phyloP scores from a whole-genome alignment of 2,888 invertebrate species.

The Catocala nupta region DNA sequence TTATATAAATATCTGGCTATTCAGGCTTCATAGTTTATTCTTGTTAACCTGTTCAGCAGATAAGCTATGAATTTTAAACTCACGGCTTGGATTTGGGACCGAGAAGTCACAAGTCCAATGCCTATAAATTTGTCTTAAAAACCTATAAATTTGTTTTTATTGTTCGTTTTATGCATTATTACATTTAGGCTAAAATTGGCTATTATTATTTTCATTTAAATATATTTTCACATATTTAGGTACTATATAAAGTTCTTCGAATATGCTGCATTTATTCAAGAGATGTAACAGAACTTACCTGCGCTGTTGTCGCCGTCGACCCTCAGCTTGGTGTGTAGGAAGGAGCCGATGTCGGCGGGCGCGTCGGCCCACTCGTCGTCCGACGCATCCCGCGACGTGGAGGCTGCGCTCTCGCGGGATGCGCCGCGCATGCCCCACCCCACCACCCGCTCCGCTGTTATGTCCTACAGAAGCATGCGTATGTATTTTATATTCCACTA shows the following conservation, averaged over 20 bases:
- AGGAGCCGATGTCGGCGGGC: slow-evolving; percentile 81
- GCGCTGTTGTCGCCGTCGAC: slow-evolving; percentile 80
- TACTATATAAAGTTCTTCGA: too few relatives aligned
- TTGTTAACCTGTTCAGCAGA: too few relatives aligned
- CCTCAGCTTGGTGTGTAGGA: slow-evolving; percentile 74
- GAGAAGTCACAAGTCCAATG: too few relatives aligned
- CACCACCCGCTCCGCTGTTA: slow-evolving; percentile 76
- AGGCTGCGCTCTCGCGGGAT: slow-evolving; percentile 26
- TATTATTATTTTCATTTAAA: neutral
- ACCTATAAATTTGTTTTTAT: slow-evolving; percentile 27
- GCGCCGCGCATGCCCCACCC: slow-evolving; percentile 63
- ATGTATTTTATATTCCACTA: too few relatives aligned
- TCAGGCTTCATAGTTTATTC: too few relatives aligned
- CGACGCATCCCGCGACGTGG: slow-evolving; percentile 63
- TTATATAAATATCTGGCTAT: too few relatives aligned
- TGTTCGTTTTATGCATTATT: slow-evolving; percentile 68
- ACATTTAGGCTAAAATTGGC: neutral
- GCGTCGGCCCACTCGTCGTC: slow-evolving; percentile 83
- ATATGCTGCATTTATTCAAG: too few relatives aligned
- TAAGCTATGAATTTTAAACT: too few relatives aligned
- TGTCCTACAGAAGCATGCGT: slow-evolving; percentile 62
- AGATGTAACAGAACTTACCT: slow-evolving; percentile 55
- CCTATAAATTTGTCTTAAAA: too few relatives aligned
- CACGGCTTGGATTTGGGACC: too few relatives aligned
- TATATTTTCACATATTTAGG: neutral